These are phyloP conservation scores for Heloderma charlesbogerti DNA, from an alignment of 2,113 vertebrate genomes.

Conservation along the genomic window DNA sequence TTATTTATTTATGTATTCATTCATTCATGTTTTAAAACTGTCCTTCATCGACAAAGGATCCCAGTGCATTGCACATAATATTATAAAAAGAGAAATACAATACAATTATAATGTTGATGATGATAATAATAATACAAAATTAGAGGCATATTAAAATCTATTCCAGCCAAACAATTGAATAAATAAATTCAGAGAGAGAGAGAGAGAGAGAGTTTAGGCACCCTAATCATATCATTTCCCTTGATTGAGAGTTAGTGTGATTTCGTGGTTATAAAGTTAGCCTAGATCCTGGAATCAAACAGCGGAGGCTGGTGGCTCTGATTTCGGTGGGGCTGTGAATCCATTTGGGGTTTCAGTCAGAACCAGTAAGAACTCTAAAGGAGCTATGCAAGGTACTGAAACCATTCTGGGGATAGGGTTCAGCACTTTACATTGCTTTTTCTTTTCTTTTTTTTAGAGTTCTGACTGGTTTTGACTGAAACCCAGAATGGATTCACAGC, in stretches of 20 bases:
- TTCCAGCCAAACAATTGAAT: not conserved
- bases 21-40: not conserved
- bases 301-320: too few species aligned
- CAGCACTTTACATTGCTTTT: too few species aligned
- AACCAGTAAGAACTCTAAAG: too few species aligned
- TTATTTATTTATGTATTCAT: not conserved
- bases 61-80: not conserved
- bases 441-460: too few species aligned
- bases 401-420: too few species aligned
- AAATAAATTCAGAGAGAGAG: not conserved
- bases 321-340: too few species aligned
- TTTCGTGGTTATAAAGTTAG: not conserved
- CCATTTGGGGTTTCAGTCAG: too few species aligned
- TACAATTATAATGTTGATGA: not conserved
- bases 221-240: not conserved
- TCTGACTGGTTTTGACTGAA: too few species aligned
- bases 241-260: not conserved
- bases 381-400: too few species aligned
- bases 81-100: not conserved
- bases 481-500: too few species aligned
- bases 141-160: not conserved
- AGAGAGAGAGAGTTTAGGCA: not conserved
- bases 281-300: not conserved
- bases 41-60: not conserved
- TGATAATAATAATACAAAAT: not conserved